Evolutionary conservation across 2,113 vertebrate genomes (phyloP), one percentile per base, ranked within the genome.

Genomic region (Actinemys pallida): DNA sequence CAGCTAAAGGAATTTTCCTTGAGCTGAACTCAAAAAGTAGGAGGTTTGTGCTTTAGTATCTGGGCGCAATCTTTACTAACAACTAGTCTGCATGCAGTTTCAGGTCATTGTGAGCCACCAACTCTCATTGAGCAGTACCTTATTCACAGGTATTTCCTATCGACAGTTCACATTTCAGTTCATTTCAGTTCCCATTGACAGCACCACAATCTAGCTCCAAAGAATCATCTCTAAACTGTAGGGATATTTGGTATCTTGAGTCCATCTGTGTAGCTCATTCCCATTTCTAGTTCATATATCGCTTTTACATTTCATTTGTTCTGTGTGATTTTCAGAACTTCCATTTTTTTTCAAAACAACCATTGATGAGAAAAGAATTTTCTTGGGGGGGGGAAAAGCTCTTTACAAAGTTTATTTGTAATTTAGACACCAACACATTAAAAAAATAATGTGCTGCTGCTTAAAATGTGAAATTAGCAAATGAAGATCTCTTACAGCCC

Each of bases 391-490:
- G 54, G 49, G 78, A 91, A 78, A 81, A 90, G 80, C 93, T 92
- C 94, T 97, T 81, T 10, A 22, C 83, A 54, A 97, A 95, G 59
- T 92, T 96, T 97, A 92, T 95, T 97, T 92, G 95, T 94, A 94
- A 95, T 95, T 95, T 91, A 95, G 80, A 95, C 92, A 94, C 86
- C 29, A 72, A 72, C 62, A 85, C 83, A 92, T 39, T 54, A 29
- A 82, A 94, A 94, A 96, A 96, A 97, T 97, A 96, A 97, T 57
- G 85, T 80, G 56, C 85, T 97, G 94, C 94, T 88, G 62, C 95
- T 97, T 96, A 97, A 98, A 97, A 97, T 2, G 80, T 95, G 93
- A 98, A 98, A 98, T 96, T 94, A 97, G 90, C 92, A 97, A 97
- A 97, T 96, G 98, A 95, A 97, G 93, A 93, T 93, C 95, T 97